Percentiles rank a stretch among this genome's conserved stretches.
Conservation (phyloP, 2,797 vertebrate species). For the Clarias laeviceps region DNA sequence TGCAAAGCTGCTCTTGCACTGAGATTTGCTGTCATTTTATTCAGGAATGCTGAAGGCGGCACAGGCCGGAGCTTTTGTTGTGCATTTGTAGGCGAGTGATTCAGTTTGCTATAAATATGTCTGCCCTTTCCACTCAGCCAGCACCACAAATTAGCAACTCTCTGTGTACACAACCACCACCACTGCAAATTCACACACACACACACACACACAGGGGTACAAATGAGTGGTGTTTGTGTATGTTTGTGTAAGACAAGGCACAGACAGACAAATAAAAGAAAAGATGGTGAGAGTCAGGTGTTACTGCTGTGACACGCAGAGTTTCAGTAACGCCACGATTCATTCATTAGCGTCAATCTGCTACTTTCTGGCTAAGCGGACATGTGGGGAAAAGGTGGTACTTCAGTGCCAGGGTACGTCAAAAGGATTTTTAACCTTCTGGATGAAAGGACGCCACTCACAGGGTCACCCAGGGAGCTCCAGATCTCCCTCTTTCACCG, state of each 20-base stretch:
- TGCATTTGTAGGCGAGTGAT: slow-evolving; percentile 82
- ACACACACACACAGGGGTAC: slow-evolving; percentile 64
- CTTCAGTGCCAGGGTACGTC: slow-evolving; percentile 9
- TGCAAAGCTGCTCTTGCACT: slow-evolving; percentile 61
- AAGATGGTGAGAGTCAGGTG: not conserved
- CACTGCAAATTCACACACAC: slow-evolving; percentile 44
- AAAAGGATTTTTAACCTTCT: slow-evolving; percentile 51
- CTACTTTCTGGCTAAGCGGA: slow-evolving; percentile 38
- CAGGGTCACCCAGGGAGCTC: slow-evolving; percentile 41
- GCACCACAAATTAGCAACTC: slow-evolving; percentile 83
- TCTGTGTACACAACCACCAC: slow-evolving; percentile 72
- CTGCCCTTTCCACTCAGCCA: slow-evolving; percentile 87
- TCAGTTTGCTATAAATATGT: slow-evolving; percentile 90
- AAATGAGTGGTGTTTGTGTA: slow-evolving; percentile 57
- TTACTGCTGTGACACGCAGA: slow-evolving; percentile 30
- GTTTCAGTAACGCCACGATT: slow-evolving; percentile 48
- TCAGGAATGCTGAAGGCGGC: slow-evolving; percentile 66
- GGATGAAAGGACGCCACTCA: slow-evolving; percentile 51
- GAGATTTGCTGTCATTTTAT: slow-evolving; percentile 67
- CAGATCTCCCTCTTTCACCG: slow-evolving; percentile 33
- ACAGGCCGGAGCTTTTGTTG: slow-evolving; percentile 66
- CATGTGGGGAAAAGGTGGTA: not conserved
- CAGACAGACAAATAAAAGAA: not conserved
- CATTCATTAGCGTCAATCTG: slow-evolving; percentile 29
- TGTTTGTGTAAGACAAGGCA: not conserved